Conservation (phyloP, 2,797 vertebrate genomes). For the Falco berigora region DNA sequence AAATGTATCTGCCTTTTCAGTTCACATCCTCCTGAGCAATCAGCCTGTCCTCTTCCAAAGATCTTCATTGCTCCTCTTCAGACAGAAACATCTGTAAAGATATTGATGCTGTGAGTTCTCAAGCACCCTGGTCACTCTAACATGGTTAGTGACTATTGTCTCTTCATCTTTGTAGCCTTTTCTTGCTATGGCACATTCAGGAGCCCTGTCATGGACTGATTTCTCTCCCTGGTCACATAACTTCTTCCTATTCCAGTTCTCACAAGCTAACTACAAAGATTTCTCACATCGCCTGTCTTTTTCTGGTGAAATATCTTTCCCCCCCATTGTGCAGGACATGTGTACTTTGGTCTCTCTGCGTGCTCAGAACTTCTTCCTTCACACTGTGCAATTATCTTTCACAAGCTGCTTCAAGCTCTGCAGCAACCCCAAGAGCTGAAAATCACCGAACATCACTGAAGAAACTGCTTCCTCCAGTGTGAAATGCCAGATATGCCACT, state of each 20-base stretch:
- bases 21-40: neutral
- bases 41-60: neutral
- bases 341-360: neutral
- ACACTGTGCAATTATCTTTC: neutral
- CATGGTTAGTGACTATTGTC: neutral
- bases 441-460: neutral
- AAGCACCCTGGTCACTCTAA: neutral
- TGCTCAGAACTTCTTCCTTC: neutral
- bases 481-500: neutral
- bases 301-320: neutral
- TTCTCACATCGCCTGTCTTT: neutral
- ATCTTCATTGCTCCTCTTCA: neutral
- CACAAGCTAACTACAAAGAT: neutral
- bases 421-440: neutral
- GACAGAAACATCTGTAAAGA: neutral
- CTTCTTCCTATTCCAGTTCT: neutral
- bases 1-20: neutral
- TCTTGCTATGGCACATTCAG: neutral
- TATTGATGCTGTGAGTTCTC: neutral
- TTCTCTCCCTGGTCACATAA: neutral
- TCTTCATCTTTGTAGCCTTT: neutral
- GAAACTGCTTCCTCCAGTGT: neutral
- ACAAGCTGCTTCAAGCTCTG: constrained; percentile 1
- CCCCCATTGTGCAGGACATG: neutral
- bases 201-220: neutral